Conservation (phyloP, 2,113 vertebrate species). For the Indicator indicator region DNA sequence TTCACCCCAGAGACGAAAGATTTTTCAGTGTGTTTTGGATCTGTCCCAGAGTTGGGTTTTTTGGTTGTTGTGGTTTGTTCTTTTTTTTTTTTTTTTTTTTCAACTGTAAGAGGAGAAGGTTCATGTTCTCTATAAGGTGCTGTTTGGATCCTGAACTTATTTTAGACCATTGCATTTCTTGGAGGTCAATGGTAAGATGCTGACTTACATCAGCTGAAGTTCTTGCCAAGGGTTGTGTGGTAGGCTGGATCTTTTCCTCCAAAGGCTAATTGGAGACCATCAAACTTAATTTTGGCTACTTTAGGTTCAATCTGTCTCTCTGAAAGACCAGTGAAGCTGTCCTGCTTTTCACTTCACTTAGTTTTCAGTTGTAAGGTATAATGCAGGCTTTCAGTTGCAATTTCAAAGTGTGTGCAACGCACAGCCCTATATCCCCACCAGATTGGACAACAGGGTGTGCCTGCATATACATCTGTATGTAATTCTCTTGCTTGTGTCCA, state of each 20-base stretch:
- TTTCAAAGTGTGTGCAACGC: conserved; percentile 9
- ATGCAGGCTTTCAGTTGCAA: conserved; percentile 28
- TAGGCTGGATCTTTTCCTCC: conserved; percentile 52
- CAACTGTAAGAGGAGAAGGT: conserved; percentile 34
- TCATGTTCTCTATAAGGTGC: conserved; percentile 47
- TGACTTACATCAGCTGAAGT: conserved; percentile 60
- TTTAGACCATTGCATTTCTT: conserved; percentile 33
- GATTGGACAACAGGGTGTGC: conserved; percentile 18
- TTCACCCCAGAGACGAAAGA: neutral
- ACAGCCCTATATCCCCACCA: neutral
- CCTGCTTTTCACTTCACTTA: conserved; percentile 44
- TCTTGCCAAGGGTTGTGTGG: conserved; percentile 50
- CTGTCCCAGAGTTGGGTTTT: neutral
- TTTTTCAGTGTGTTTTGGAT: conserved; percentile 18
- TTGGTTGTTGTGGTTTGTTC: neutral
- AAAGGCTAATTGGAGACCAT: conserved; percentile 60
- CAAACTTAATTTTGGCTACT: conserved; percentile 64
- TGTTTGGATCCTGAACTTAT: conserved; percentile 49
- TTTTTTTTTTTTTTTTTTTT: neutral
- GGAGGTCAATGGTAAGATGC: conserved; percentile 13
- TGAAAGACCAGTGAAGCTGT: conserved; percentile 36
- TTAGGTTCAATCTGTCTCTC: conserved; percentile 37
- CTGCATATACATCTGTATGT: conserved; percentile 42
- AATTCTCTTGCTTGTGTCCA: conserved; percentile 19
- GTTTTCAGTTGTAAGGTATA: neutral